Base-by-base conservation (phyloP, 2,113 vertebrate genomes). In the Hippoglossus stenolepis region DNA sequence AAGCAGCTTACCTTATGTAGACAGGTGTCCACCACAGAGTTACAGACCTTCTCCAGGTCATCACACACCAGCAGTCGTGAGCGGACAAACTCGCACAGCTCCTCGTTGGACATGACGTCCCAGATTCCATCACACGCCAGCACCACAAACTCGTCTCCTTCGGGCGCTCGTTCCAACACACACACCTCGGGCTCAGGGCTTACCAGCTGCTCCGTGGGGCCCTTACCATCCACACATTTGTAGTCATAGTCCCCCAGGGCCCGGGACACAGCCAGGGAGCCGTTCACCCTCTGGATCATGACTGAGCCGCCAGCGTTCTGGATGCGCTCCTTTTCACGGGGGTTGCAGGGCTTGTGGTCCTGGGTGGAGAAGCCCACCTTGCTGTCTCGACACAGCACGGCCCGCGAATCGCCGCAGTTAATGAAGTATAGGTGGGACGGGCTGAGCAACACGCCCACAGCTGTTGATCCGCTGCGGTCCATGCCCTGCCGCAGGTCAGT, bases 31-130 rank as follows among this genome's bases (percentile, higher is more conserved):
- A 99, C 97, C 93, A 99, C 97, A 75, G 96, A 96, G 95, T 98
- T 98, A 95, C 98, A 99, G 83, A 99, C 96, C 93, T 96, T 98
- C 95, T 99, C 98, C 93, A 99, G 95, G 92, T 99, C 97, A 77
- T 97, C 96, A 65, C 96, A 97, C 83, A 99, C 95, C 94, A 96
- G 94, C 91, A 99, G 96, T 89, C 98, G 96, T 87, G 97, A 99
- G 88, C 95, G 96, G 85, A 99, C 96, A 93, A 96, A 99, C 90
- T 98, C 96, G 89, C 97, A 98, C 87, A 99, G 96, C 95, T 99
- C 98, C 94, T 99, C 97, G 47, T 99, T 99, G 95, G 96, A 97
- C 97, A 99, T 99, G 90, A 99, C 98, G 87, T 99, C 98, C 98
- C 98, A 99, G 95, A 99, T 98, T 77, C 98, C 98, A 79, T 99